These are phyloP conservation scores for Pogonognathellus flavescens DNA, from an alignment of 1,140 invertebrate genomes.

Conservation along the genomic window DNA sequence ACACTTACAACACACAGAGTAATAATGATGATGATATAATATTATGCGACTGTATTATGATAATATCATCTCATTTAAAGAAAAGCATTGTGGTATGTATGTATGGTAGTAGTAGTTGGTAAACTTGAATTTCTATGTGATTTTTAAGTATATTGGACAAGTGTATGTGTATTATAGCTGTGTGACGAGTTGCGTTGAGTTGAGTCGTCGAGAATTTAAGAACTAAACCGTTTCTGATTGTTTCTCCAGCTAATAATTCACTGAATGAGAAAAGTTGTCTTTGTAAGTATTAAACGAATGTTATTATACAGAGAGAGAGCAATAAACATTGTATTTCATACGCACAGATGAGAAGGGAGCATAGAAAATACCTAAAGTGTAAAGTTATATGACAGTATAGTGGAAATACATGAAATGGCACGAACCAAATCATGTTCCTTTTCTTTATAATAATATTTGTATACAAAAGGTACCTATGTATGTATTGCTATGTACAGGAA, in stretches of 20 bases:
- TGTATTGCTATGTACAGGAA: no score
- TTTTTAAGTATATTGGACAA: no score
- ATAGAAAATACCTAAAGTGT: no score
- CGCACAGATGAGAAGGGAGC: no score
- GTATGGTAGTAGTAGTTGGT: not conserved
- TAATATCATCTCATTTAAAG: no score
- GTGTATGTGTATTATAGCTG: not conserved
- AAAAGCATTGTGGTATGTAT: not conserved
- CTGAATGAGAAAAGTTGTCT: not conserved
- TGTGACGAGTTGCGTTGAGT: slow-evolving; percentile 28
- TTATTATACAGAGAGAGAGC: not conserved
- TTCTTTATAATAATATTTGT: not conserved
- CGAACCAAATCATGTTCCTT: slow-evolving; percentile 34
- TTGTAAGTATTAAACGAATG: not conserved
- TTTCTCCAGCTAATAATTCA: slow-evolving; percentile 23
- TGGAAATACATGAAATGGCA: slow-evolving; percentile 29
- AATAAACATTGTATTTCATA: no score
- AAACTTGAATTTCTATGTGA: not conserved
- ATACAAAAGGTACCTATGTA: no score
- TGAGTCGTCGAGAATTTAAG: slow-evolving; percentile 25
- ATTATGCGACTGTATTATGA: no score
- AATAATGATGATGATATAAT: no score
- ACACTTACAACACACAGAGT: no score
- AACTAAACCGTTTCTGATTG: slow-evolving; percentile 37
- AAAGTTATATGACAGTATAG: not conserved